Conservation (phyloP, 2,113 vertebrate genomes). For the Oryctolagus cuniculus region DNA sequence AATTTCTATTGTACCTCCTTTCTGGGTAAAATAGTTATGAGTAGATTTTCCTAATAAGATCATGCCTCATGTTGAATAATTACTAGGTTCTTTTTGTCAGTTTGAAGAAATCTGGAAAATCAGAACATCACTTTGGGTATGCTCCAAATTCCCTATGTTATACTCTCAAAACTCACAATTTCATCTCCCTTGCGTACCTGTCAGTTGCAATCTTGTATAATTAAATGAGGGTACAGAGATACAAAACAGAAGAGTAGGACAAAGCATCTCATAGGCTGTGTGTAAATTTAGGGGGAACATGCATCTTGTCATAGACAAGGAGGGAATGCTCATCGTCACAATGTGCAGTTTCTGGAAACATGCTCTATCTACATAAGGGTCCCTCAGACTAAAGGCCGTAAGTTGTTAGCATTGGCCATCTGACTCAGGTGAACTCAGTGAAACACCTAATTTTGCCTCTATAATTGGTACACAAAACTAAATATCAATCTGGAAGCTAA, state of each 20-base stretch:
- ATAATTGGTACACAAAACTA: constrained; percentile 4
- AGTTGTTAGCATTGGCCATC: neutral
- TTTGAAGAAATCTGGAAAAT: neutral
- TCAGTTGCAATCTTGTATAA: neutral
- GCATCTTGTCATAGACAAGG: neutral
- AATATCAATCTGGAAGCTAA: neutral
- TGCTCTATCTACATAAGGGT: neutral
- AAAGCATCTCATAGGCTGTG: neutral
- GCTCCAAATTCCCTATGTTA: neutral
- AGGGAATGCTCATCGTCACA: neutral
- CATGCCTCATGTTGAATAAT: fast-evolving
- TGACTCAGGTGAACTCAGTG: neutral
- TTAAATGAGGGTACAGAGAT: neutral
- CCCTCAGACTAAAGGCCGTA: neutral
- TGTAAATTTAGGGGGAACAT: neutral
- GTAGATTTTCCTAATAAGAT: neutral
- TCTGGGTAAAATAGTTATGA: neutral
- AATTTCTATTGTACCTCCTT: neutral
- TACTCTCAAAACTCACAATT: neutral
- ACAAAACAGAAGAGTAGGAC: neutral
- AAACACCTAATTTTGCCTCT: neutral
- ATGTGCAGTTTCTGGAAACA: neutral
- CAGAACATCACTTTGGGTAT: neutral
- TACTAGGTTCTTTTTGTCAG: neutral
- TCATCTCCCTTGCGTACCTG: neutral